A percentile compares a stretch with the other conserved stretches of the same genome.
Evolutionary conservation across 2,888 invertebrate species (phyloP).

Genomic region (Heliconius charithonia): DNA sequence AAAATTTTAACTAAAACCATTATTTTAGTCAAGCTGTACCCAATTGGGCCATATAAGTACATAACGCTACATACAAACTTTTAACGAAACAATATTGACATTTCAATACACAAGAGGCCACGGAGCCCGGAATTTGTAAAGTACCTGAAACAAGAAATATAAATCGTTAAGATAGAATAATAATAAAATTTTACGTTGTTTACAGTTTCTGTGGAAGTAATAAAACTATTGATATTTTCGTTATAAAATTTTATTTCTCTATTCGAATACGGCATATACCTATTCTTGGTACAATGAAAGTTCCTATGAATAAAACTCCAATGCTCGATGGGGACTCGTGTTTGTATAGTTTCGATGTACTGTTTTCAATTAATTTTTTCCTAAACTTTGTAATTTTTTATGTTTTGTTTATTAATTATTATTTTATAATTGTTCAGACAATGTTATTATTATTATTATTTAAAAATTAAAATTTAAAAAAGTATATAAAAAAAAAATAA

Average conservation of each 20-base stretch:
- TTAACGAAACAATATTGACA: neutral
- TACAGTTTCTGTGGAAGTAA: neutral
- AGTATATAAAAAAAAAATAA: no score
- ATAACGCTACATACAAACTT: neutral
- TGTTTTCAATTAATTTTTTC: constrained; percentile 1
- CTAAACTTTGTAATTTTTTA: neutral
- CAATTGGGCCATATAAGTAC: neutral
- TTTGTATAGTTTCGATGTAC: constrained; percentile 4
- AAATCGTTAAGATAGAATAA: constrained; percentile 19
- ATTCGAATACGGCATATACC: neutral
- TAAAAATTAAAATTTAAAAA: no score
- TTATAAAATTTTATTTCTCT: neutral
- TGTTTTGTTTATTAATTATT: neutral
- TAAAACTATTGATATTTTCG: constrained; percentile 13
- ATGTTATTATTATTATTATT: no score
- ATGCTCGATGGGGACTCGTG: constrained; percentile 7
- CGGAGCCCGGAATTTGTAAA: neutral
- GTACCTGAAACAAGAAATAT: constrained; percentile 35
- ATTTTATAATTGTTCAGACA: neutral
- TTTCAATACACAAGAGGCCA: constrained; percentile 2
- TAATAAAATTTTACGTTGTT: constrained; percentile 29
- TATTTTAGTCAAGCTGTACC: neutral
- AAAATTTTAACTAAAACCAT: neutral
- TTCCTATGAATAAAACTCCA: constrained; percentile 17
- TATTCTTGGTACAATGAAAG: constrained; percentile 15